A percentile compares a stretch with the other conserved stretches of the same genome.
Evolutionary conservation across 92 coral and sea anemone species (phyloP).

Genomic region (Meandrina meandrites): DNA sequence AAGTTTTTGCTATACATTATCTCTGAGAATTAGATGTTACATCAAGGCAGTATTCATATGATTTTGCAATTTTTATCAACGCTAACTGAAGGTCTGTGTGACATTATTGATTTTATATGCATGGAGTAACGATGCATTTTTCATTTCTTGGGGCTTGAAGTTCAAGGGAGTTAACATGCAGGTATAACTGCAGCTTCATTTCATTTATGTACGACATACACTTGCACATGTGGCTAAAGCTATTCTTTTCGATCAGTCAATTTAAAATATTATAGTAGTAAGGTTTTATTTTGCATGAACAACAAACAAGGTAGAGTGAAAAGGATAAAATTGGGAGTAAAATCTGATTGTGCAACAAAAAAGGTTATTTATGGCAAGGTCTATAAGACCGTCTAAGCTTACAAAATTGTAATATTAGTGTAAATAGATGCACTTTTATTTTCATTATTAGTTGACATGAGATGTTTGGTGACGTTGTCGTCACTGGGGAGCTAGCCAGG

Average conservation of each 20-base stretch:
- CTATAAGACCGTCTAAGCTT: neutral
- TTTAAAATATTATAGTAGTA: too few relatives aligned
- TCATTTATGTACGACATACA: neutral
- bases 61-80: too few relatives aligned
- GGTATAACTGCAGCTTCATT: neutral
- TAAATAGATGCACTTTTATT: slow-evolving; percentile 26
- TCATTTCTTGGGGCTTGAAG: neutral
- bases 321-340: too few relatives aligned
- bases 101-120: too few relatives aligned
- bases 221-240: neutral
- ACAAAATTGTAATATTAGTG: neutral
- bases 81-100: too few relatives aligned
- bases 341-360: neutral
- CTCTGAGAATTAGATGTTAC: neutral
- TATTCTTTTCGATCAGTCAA: neutral
- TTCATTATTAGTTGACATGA: slow-evolving; percentile 16
- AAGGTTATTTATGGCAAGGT: neutral
- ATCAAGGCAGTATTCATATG: neutral
- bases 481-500: neutral
- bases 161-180: too few relatives aligned
- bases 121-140: too few relatives aligned
- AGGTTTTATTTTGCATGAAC: too few relatives aligned
- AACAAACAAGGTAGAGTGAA: too few relatives aligned
- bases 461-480: slow-evolving; percentile 6
- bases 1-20: too few relatives aligned